A percentile compares a stretch with the other conserved stretches of the same genome.
These are phyloP conservation scores for Stigmatopora argus DNA, from an alignment of 2,113 vertebrate genomes.

Conservation along the genomic window DNA sequence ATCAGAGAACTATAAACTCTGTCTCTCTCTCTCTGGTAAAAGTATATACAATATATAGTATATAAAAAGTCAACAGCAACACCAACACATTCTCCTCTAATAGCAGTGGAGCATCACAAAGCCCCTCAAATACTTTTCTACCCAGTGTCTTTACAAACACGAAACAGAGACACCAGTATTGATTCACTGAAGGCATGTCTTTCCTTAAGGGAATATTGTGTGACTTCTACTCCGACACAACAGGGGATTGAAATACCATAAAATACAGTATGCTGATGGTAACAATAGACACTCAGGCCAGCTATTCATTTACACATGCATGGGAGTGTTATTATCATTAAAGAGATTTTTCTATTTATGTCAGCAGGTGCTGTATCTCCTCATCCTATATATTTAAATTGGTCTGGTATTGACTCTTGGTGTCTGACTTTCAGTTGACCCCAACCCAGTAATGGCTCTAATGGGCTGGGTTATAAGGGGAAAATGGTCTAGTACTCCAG, in stretches of 20 bases:
- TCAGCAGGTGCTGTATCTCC: constrained; percentile 6
- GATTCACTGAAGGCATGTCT: constrained; percentile 32
- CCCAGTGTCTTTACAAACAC: constrained; percentile 25
- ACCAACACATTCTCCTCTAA: neutral
- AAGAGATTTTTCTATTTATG: constrained; percentile 19
- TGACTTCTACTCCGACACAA: constrained; percentile 37
- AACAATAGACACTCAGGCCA: constrained; percentile 11
- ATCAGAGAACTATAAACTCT: neutral
- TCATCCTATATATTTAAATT: constrained; percentile 4
- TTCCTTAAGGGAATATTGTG: constrained; percentile 41
- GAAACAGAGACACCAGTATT: constrained; percentile 46
- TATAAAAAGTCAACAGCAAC: neutral
- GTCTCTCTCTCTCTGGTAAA: neutral
- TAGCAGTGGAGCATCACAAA: neutral
- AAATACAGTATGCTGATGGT: constrained; percentile 28
- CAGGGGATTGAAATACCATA: constrained; percentile 47
- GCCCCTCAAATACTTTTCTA: neutral
- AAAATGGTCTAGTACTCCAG: neutral
- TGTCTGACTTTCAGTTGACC: constrained; percentile 21
- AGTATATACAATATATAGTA: too few species aligned
- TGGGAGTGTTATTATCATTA: constrained; percentile 23
- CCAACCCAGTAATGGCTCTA: neutral
- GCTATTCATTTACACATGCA: constrained; percentile 24
- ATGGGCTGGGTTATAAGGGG: neutral
- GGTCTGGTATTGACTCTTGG: neutral